Evolutionary conservation across 1,140 invertebrate genomes (phyloP).

Genomic region (Meloidogyne hapla): DNA sequence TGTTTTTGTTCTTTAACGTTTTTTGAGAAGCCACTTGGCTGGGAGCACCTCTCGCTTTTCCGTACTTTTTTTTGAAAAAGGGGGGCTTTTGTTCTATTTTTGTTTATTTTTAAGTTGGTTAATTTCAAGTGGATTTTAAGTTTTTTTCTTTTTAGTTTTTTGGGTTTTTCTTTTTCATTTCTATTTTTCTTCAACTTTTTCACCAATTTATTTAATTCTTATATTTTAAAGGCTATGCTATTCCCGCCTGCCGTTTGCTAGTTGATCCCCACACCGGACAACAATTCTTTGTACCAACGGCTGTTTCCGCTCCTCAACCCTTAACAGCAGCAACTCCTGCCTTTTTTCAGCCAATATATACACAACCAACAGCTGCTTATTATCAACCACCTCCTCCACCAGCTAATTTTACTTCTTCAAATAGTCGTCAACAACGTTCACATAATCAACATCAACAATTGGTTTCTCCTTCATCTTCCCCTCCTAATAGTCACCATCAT

Average conservation of each 20-base stretch:
- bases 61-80: no score
- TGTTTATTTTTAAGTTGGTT: no score
- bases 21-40: no score
- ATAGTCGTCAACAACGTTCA: not conserved
- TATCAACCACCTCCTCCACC: not conserved
- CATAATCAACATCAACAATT: not conserved
- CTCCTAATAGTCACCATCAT: not conserved
- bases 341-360: conserved; percentile 27
- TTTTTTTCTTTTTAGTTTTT: no score
- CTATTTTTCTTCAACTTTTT: no score
- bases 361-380: conserved; percentile 3
- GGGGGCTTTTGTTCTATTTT: no score
- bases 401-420: not conserved
- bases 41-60: no score
- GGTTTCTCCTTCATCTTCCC: not conserved
- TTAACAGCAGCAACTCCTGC: not conserved
- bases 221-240: not conserved
- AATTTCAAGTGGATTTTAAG: no score
- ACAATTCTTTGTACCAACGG: conserved; percentile 39
- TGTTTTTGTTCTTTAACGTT: no score
- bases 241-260: conserved; percentile 27
- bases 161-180: no score
- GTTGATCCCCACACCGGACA: conserved; percentile 50
- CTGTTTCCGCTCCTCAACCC: not conserved
- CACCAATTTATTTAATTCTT: no score